Conservation (phyloP, 2,113 vertebrate genomes). For the Trinectes maculatus region DNA sequence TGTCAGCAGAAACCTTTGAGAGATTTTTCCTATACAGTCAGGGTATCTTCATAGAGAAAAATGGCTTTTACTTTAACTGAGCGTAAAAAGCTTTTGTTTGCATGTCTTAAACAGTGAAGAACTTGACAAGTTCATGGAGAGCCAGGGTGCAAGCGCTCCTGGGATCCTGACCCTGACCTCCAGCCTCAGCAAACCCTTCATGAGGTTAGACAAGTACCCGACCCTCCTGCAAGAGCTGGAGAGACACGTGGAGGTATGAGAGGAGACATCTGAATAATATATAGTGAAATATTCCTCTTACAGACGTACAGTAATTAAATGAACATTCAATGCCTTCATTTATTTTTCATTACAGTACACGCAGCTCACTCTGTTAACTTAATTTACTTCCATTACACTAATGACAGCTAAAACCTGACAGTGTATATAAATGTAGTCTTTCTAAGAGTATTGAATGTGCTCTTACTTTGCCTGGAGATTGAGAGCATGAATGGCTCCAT, state of each 20-base stretch:
- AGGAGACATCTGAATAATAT: background rate
- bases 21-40: too few relatives aligned
- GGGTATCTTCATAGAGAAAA: too few relatives aligned
- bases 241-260: constrained; percentile 93
- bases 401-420: background rate
- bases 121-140: constrained; percentile 96
- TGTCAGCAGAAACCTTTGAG: too few relatives aligned
- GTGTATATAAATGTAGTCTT: background rate
- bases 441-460: background rate
- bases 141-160: constrained; percentile 88
- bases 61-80: too few relatives aligned
- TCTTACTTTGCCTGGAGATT: background rate
- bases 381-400: background rate
- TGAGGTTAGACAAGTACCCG: constrained; percentile 95
- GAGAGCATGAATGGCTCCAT: background rate
- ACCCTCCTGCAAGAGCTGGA: constrained; percentile 95
- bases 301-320: background rate
- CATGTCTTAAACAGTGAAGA: constrained; percentile 84
- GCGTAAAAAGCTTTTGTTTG: background rate
- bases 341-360: background rate
- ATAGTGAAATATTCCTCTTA: background rate
- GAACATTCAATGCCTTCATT: background rate
- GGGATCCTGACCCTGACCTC: constrained; percentile 94
- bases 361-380: background rate
- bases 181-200: constrained; percentile 97